phyloP scores from a whole-genome alignment of 2,797 vertebrate genomes.

The Fistularia commersonii region DNA sequence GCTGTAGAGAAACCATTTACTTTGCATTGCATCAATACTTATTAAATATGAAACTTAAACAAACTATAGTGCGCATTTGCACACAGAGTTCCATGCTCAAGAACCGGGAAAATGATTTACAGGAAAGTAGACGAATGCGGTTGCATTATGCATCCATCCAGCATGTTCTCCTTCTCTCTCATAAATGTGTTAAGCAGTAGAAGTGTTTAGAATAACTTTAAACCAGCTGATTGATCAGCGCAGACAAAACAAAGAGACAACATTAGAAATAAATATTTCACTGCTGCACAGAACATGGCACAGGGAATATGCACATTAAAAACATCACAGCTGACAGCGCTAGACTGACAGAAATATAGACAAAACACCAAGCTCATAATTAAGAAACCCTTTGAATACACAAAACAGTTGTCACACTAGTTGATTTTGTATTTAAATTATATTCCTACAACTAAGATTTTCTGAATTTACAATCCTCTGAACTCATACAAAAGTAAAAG shows the following conservation, averaged over 20 bases:
- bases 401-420: too few relatives aligned
- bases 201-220: background rate
- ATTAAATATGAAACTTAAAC: conserved; percentile 12
- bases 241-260: background rate
- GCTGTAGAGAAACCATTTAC: conserved; percentile 14
- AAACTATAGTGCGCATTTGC: conserved; percentile 1
- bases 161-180: background rate
- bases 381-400: too few relatives aligned
- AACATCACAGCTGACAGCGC: too few relatives aligned
- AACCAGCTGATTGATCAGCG: background rate
- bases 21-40: conserved; percentile 20
- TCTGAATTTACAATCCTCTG: too few relatives aligned
- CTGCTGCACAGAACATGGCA: too few relatives aligned
- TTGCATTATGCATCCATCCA: background rate
- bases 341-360: too few relatives aligned
- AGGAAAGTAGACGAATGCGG: background rate
- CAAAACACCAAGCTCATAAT: too few relatives aligned
- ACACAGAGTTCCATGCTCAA: conserved; percentile 1
- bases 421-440: too few relatives aligned
- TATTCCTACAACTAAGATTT: too few relatives aligned
- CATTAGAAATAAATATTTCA: too few relatives aligned
- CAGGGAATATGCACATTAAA: too few relatives aligned
- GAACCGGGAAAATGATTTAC: conserved; percentile 3
- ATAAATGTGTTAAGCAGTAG: background rate
- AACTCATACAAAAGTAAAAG: too few relatives aligned